Base-by-base conservation (phyloP, 2,888 invertebrate species). In the Creontiades dilutus region DNA sequence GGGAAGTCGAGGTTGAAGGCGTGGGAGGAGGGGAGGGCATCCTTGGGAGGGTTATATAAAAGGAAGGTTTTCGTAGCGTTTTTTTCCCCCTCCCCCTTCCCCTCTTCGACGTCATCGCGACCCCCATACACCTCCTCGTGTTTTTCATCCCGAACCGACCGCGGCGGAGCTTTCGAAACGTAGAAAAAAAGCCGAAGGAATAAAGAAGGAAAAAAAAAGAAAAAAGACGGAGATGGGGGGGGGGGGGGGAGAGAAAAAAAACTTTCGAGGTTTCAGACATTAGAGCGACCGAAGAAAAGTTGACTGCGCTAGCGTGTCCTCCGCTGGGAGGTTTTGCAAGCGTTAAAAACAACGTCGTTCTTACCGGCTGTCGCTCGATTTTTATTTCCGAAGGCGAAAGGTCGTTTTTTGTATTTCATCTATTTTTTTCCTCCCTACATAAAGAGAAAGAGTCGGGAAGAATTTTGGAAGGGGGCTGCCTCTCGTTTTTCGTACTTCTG, bases 1-100 rank as follows among this genome's bases (percentile, higher is more conserved):
- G 78, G 12, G 37, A 7, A 37, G 37, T 37, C 37, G 37, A 37
- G 37, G 37, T 37, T 37, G 37, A 37, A n/a, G 37, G 37, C 37
- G 37, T 68, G 68, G 23, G 23, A 23, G 85, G 85, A 27, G 16
- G 85, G 52, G 85, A 27, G 57, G 61, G 28, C 28, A 52, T 85
- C 85, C 57, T 85, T 52, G 55, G 61, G 23, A 16, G 85, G 85
- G 85, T 85, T 85, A 85, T 85, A 85, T 85, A 85, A 85, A 85
- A 85, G 85, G 61, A 85, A 85, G 85, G 85, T 85, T 85, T 84
- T 57, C 23, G 27, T 37, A 14, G 68, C 12, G 27, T 19, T 57
- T 85, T 85, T 85, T 82, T 48, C 52, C 19, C 52, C n/a, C n/a
- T n/a, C n/a, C n/a, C n/a, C n/a, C n/a, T n/a, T n/a, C n/a, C n/a